A percentile compares a stretch with the other conserved stretches of the same genome.
phyloP scores from a whole-genome alignment of 2,797 vertebrate species.

The Holocentrus rufus region DNA sequence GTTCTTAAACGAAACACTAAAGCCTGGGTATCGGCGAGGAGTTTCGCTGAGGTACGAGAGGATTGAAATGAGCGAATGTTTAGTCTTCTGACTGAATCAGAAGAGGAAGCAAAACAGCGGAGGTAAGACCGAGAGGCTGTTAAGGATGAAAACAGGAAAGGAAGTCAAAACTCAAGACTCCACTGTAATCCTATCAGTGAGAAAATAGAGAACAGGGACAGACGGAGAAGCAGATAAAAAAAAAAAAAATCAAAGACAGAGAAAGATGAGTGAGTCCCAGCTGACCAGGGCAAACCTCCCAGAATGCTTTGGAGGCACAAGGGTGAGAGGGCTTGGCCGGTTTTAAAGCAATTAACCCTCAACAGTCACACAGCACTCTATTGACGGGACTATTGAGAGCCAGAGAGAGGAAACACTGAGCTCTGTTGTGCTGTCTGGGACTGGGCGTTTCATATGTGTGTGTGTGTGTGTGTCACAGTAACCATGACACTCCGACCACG shows the following conservation, averaged over 20 bases:
- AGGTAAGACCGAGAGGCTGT: not conserved
- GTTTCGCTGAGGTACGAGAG: too few species aligned
- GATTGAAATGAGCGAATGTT: not conserved
- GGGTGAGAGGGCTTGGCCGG: constrained; percentile 44
- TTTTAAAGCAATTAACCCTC: constrained; percentile 64
- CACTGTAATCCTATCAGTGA: not conserved
- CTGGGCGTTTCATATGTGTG: constrained; percentile 26
- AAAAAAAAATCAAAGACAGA: constrained; percentile 6
- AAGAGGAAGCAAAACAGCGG: constrained; percentile 23
- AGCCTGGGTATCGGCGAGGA: not conserved
- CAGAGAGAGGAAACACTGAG: constrained; percentile 50
- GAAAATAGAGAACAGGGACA: constrained; percentile 26
- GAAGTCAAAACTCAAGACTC: not conserved
- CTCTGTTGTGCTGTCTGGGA: constrained; percentile 53
- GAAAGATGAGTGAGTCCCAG: constrained; percentile 32
- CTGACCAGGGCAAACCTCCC: constrained; percentile 26
- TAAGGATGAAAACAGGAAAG: constrained; percentile 10
- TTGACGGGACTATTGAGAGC: constrained; percentile 57
- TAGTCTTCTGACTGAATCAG: constrained; percentile 19
- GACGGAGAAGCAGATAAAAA: constrained; percentile 7
- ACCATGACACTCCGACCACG: constrained; percentile 9
- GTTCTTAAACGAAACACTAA: not conserved
- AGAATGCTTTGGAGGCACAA: constrained; percentile 25
- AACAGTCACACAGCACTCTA: constrained; percentile 59
- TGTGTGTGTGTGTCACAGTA: constrained; percentile 12